Percentiles rank a stretch among this genome's conserved stretches.
Evolutionary conservation across 2,888 invertebrate genomes (phyloP).

Genomic region (Zele albiditarsus): DNA sequence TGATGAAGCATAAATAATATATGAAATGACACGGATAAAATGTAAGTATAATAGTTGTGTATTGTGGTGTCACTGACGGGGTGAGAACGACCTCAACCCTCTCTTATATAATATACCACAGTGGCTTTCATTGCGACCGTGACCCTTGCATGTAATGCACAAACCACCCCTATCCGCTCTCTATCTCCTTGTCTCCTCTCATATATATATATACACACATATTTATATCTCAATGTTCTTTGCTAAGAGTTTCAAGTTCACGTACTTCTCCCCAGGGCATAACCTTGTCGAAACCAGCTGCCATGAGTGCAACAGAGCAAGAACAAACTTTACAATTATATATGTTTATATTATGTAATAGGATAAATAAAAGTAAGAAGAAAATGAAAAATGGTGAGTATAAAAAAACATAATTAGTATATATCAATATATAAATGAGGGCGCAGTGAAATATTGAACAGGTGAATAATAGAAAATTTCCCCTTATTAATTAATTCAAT

Average conservation of each 20-base stretch:
- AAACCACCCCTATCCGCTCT: slow-evolving; percentile 35
- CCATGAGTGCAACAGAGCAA: slow-evolving; percentile 17
- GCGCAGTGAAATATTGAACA: too few species aligned
- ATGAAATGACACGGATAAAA: too few species aligned
- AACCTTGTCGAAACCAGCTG: slow-evolving; percentile 2
- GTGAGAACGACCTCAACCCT: slow-evolving; percentile 29
- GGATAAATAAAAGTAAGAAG: too few species aligned
- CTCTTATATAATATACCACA: slow-evolving; percentile 13
- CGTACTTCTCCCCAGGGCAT: slow-evolving; percentile 30
- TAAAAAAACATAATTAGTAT: too few species aligned
- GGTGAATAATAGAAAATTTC: too few species aligned
- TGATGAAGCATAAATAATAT: too few species aligned
- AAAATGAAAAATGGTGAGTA: too few species aligned
- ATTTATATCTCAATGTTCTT: not conserved
- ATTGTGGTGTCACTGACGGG: not conserved
- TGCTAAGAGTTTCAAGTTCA: slow-evolving; percentile 51
- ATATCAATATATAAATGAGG: too few species aligned
- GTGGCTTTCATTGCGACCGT: slow-evolving; percentile 46
- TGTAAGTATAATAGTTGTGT: too few species aligned
- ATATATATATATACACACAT: not conserved
- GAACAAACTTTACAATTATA: slow-evolving; percentile 9
- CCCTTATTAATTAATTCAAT: too few species aligned
- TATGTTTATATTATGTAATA: not conserved
- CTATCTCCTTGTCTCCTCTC: not conserved
- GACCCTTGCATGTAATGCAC: slow-evolving; percentile 48